phyloP scores from a whole-genome alignment of 2,888 invertebrate species.

The Physocephala rufipes region DNA sequence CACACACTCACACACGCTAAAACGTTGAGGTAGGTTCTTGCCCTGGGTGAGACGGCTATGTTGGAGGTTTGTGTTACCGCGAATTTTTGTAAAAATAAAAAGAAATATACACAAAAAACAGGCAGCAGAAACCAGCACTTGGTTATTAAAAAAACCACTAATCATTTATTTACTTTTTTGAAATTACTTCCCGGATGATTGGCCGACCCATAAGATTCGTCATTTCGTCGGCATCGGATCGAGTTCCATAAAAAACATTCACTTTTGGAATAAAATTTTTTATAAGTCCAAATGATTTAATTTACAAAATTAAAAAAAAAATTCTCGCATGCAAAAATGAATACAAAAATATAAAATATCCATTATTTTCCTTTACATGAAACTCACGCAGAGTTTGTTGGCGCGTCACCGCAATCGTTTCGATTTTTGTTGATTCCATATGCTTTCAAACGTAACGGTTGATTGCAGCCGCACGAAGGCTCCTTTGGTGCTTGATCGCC shows the following conservation, averaged over 20 bases:
- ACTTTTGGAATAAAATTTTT: neutral
- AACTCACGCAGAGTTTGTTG: neutral
- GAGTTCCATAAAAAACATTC: neutral
- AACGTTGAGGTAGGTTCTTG: no score
- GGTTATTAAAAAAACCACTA: no score
- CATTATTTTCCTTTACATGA: neutral
- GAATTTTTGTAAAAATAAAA: no score
- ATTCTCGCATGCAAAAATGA: no score
- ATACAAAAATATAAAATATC: neutral
- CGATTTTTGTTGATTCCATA: neutral
- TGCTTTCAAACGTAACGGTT: neutral
- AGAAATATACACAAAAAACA: no score
- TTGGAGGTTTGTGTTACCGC: neutral
- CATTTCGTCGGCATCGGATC: neutral
- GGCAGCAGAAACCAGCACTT: neutral
- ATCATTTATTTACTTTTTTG: no score
- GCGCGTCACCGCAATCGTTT: constrained; percentile 7
- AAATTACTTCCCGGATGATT: neutral
- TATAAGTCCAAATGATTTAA: neutral
- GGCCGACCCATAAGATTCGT: neutral
- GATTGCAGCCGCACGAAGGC: constrained; percentile 32
- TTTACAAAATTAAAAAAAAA: neutral
- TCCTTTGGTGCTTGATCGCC: neutral
- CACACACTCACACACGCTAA: no score
- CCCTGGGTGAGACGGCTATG: neutral